A percentile compares a stretch with the other conserved stretches of the same genome.
Evolutionary conservation across 2,113 vertebrate genomes (phyloP).

Genomic region (Calidris pugnax): DNA sequence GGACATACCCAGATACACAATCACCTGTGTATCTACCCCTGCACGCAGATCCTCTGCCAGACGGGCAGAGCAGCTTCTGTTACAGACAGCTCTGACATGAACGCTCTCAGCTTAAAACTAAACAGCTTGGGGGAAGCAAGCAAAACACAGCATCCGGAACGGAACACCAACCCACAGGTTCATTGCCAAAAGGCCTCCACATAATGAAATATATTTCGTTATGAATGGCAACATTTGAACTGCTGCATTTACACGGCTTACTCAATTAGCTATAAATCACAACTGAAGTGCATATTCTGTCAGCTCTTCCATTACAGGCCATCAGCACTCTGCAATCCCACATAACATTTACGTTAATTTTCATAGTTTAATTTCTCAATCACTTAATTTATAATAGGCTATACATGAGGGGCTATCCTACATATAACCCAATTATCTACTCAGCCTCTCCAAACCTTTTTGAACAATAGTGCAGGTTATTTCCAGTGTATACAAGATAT

Average conservation of each 20-base stretch:
- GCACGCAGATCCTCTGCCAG: neutral
- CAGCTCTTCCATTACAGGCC: constrained; percentile 1
- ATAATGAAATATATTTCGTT: neutral
- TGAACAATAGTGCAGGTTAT: neutral
- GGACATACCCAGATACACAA: rapidly evolving
- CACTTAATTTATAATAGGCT: neutral
- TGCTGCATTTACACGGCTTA: neutral
- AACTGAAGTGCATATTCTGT: neutral
- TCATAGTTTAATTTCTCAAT: neutral
- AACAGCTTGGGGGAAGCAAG: neutral
- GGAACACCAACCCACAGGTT: neutral
- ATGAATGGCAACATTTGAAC: neutral
- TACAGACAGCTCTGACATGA: neutral
- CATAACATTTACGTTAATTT: neutral
- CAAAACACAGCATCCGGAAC: rapidly evolving
- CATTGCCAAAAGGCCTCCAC: neutral
- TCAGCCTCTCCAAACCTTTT: neutral
- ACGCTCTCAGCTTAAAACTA: neutral
- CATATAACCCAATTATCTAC: neutral
- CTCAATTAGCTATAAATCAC: neutral
- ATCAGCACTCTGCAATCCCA: neutral
- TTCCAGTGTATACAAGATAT: neutral
- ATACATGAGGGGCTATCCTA: neutral
- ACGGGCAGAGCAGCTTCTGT: neutral
- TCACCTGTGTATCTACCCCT: neutral